Evolutionary conservation across 2,888 invertebrate species (phyloP).

Genomic region (Papilio protenor): DNA sequence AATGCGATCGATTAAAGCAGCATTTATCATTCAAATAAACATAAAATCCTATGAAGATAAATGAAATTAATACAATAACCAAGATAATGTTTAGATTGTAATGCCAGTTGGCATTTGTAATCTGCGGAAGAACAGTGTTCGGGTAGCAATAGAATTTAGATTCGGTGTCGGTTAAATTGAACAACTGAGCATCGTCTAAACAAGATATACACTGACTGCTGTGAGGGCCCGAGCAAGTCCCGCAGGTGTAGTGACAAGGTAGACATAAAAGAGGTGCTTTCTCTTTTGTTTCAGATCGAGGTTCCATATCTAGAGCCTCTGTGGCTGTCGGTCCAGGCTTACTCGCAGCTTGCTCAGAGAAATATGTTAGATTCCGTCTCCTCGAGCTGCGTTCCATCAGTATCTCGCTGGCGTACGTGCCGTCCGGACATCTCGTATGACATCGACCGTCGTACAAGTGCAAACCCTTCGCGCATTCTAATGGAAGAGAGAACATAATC

Average conservation of each 20-base stretch:
- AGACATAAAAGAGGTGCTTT: conserved; percentile 81
- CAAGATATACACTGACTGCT: conserved; percentile 88
- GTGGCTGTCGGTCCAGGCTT: conserved; percentile 61
- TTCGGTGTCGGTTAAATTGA: conserved; percentile 70
- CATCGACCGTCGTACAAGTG: conserved; percentile 86
- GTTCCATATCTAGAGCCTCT: conserved; percentile 73
- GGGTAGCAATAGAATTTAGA: conserved; percentile 81
- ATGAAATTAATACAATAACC: conserved; percentile 64
- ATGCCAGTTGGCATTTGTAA: conserved; percentile 76
- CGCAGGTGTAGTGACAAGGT: conserved; percentile 90
- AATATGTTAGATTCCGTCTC: conserved; percentile 73
- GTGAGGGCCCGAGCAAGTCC: conserved; percentile 87
- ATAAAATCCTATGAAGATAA: conserved; percentile 64
- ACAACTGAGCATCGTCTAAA: conserved; percentile 86
- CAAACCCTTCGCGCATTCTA: conserved; percentile 87
- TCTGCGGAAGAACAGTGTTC: conserved; percentile 70
- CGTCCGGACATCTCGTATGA: conserved; percentile 83
- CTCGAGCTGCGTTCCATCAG: conserved; percentile 70
- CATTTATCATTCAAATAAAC: conserved; percentile 61
- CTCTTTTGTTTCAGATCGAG: conserved; percentile 53
- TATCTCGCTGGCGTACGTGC: conserved; percentile 77
- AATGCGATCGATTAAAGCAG: conserved; percentile 58
- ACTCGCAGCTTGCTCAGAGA: conserved; percentile 59
- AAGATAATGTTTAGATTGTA: conserved; percentile 75
- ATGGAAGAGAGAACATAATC: conserved; percentile 77